These are phyloP conservation scores for Octopus sinensis DNA, from an alignment of 1,140 invertebrate species.

Conservation along the genomic window DNA sequence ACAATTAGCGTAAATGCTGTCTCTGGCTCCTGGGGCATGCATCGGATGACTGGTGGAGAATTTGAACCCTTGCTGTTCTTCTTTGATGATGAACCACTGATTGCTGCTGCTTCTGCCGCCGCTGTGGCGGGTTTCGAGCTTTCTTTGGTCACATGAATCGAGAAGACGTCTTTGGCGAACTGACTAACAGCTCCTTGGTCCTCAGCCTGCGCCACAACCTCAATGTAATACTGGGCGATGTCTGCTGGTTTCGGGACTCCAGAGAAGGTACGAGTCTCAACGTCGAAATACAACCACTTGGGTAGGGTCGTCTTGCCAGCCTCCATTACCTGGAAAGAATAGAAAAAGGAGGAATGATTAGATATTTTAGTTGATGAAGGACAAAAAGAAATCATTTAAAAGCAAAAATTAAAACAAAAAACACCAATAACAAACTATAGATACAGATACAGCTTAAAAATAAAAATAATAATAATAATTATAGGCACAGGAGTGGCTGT, in stretches of 20 bases:
- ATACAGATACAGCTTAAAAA: too few relatives aligned
- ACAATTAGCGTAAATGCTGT: slow-evolving; percentile 52
- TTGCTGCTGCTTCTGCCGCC: not conserved
- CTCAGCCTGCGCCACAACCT: slow-evolving; percentile 57
- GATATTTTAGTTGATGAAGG: too few relatives aligned
- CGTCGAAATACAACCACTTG: too few relatives aligned
- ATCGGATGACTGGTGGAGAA: slow-evolving; percentile 38
- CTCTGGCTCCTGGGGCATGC: slow-evolving; percentile 45
- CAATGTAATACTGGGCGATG: slow-evolving; percentile 62
- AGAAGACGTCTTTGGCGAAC: slow-evolving; percentile 44
- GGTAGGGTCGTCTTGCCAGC: too few relatives aligned
- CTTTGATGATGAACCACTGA: slow-evolving; percentile 14
- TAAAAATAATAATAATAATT: too few relatives aligned
- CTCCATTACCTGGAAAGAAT: too few relatives aligned
- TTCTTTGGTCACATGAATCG: slow-evolving; percentile 38
- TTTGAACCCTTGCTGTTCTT: slow-evolving; percentile 18
- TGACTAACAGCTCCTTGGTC: slow-evolving; percentile 22
- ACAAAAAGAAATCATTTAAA: too few relatives aligned
- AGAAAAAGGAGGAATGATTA: too few relatives aligned
- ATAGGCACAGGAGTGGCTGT: too few relatives aligned
- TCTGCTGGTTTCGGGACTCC: slow-evolving; percentile 64
- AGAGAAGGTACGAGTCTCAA: slow-evolving; percentile 58
- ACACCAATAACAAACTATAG: too few relatives aligned
- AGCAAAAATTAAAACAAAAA: too few relatives aligned
- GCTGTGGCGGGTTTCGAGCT: slow-evolving; percentile 24